These are phyloP conservation scores for Thalassarche chlororhynchos DNA, from an alignment of 2,113 vertebrate genomes.

Conservation along the genomic window DNA sequence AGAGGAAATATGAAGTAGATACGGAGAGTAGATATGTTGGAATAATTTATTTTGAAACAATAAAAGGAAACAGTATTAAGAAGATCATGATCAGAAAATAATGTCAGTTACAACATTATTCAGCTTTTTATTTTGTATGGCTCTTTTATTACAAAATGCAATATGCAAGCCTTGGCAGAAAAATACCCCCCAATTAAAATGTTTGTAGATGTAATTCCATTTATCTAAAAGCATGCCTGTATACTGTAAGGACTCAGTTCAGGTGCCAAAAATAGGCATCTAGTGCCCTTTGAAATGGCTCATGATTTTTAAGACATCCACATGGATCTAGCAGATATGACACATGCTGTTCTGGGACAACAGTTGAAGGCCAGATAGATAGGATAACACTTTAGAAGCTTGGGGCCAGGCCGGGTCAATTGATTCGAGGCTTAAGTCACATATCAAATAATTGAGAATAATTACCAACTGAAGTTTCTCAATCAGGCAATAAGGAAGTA, in stretches of 20 bases:
- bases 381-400: neutral
- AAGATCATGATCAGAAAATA: neutral
- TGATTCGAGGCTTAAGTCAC: constrained; percentile 1
- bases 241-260: neutral
- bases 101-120: neutral
- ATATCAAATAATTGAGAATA: constrained; percentile 26
- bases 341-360: neutral
- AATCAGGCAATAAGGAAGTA: constrained; percentile 44
- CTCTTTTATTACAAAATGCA: neutral
- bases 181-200: neutral
- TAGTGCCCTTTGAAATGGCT: neutral
- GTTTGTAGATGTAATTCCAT: neutral
- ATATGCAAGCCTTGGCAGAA: neutral
- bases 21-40: neutral
- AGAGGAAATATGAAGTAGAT: neutral
- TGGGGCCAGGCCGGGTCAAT: neutral
- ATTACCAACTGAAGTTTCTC: constrained; percentile 17
- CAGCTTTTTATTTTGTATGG: neutral
- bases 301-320: neutral
- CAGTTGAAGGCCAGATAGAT: neutral
- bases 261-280: neutral
- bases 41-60: neutral
- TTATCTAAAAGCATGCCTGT: neutral
- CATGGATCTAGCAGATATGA: neutral
- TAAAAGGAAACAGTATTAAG: neutral